Percentiles rank a stretch among this genome's conserved stretches.
phyloP scores from a whole-genome alignment of 2,113 vertebrate species.

The Silurus glanis region DNA sequence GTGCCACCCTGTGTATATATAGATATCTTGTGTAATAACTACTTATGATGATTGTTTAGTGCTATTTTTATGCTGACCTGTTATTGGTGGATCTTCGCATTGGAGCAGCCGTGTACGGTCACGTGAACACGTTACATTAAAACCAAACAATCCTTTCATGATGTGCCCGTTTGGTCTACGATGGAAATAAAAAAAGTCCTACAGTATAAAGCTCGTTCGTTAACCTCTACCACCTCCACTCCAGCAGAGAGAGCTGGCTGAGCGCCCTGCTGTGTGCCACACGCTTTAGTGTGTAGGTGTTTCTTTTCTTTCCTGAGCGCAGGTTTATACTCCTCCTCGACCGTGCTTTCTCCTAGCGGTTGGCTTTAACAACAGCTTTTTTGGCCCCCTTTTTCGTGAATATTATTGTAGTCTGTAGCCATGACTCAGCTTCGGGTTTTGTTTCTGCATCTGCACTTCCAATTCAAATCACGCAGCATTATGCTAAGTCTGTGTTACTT shows the following conservation, averaged over 20 bases:
- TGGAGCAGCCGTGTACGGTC: not conserved
- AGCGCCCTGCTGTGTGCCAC: conserved; percentile 24
- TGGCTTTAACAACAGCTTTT: not conserved
- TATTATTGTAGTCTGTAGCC: not conserved
- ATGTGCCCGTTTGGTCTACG: not conserved
- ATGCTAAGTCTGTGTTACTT: not conserved
- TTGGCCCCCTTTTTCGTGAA: no score
- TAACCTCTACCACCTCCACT: not conserved
- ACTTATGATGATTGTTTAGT: not conserved
- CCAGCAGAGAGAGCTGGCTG: not conserved
- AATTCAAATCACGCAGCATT: conserved; percentile 15
- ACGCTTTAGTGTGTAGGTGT: conserved; percentile 20
- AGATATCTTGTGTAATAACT: not conserved
- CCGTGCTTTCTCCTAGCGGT: conserved; percentile 22
- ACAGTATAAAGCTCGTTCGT: not conserved
- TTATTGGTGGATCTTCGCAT: not conserved
- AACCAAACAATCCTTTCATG: not conserved
- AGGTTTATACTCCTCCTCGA: not conserved
- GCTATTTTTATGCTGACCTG: not conserved
- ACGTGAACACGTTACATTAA: not conserved
- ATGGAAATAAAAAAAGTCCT: not conserved
- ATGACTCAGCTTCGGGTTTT: conserved; percentile 9
- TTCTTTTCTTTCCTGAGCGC: not conserved
- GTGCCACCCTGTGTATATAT: not conserved
- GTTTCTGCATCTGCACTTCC: not conserved